These are phyloP conservation scores for Scaptomyza reducta DNA, from an alignment of 2,888 invertebrate species.

Conservation along the genomic window DNA sequence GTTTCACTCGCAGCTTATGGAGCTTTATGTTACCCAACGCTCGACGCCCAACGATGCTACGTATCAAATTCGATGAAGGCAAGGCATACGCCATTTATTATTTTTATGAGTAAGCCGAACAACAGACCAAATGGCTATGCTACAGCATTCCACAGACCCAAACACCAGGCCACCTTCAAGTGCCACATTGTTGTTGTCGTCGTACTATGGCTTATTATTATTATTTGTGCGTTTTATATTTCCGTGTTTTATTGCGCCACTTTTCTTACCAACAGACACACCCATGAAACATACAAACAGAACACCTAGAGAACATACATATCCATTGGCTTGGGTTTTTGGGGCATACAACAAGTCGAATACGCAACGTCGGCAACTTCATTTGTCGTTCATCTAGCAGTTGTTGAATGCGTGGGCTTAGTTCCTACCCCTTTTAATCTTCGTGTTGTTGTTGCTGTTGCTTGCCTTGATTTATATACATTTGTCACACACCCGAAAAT, in stretches of 20 bases:
- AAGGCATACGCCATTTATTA: slow-evolving; percentile 71
- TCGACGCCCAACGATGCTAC: slow-evolving; percentile 22
- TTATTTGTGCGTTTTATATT: slow-evolving; percentile 77
- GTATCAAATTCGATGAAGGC: slow-evolving; percentile 71
- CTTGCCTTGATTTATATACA: slow-evolving; percentile 64
- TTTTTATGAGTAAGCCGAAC: slow-evolving; percentile 64
- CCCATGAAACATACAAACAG: slow-evolving; percentile 1
- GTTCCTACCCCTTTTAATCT: slow-evolving; percentile 20
- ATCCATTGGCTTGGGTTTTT: slow-evolving; percentile 46
- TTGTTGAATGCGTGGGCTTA: slow-evolving; percentile 61
- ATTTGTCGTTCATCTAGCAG: slow-evolving; percentile 69
- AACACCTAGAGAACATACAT: slow-evolving; percentile 27
- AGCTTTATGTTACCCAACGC: slow-evolving; percentile 56
- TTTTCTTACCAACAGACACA: slow-evolving; percentile 50
- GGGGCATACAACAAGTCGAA: slow-evolving; percentile 58
- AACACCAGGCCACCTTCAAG: slow-evolving; percentile 40
- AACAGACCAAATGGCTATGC: slow-evolving; percentile 24
- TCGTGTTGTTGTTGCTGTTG: slow-evolving; percentile 20
- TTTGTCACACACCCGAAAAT: slow-evolving; percentile 43
- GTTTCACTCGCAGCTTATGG: slow-evolving; percentile 57
- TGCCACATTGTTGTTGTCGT: slow-evolving; percentile 44
- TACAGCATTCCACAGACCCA: slow-evolving; percentile 24
- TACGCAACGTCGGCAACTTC: slow-evolving; percentile 66
- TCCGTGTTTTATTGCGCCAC: slow-evolving; percentile 74
- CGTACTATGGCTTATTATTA: slow-evolving; percentile 70